Percentiles rank a stretch among this genome's conserved stretches.
phyloP scores from a whole-genome alignment of 2,888 invertebrate genomes.

The Spodoptera picta region DNA sequence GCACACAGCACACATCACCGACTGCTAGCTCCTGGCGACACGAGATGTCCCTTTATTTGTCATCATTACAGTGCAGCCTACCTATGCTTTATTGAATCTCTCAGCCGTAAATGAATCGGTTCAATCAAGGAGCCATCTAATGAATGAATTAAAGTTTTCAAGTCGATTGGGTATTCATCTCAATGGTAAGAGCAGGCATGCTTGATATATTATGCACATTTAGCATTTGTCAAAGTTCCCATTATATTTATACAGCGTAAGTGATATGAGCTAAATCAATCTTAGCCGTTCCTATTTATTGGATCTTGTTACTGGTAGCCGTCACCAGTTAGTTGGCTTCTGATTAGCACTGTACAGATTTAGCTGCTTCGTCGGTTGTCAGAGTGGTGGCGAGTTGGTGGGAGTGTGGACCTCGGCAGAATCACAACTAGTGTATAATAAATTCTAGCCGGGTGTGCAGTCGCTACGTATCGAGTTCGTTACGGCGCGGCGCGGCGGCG shows the following conservation, averaged over 20 bases:
- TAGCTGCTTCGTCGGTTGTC: no score
- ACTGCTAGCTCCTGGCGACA: constrained; percentile 32
- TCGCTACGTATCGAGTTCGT: constrained; percentile 65
- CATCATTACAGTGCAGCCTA: constrained; percentile 42
- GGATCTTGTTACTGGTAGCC: no score
- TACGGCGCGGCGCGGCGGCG: constrained; percentile 72
- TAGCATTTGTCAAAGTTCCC: no score
- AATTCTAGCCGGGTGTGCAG: constrained; percentile 47
- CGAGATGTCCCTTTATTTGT: constrained; percentile 42
- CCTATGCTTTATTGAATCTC: constrained; percentile 41
- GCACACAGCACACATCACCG: constrained; percentile 3
- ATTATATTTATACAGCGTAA: no score
- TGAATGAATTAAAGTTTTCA: constrained; percentile 25
- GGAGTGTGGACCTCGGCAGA: constrained; percentile 24
- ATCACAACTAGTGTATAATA: constrained; percentile 48
- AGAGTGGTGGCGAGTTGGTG: no score
- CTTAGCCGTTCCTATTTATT: no score
- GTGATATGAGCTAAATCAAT: no score
- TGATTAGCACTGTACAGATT: no score
- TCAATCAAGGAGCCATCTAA: constrained; percentile 34
- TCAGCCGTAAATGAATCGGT: constrained; percentile 29
- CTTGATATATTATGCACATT: no score
- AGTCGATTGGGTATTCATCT: constrained; percentile 17
- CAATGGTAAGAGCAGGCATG: constrained; percentile 5
- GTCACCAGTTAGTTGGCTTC: no score